A percentile compares a stretch with the other conserved stretches of the same genome.
Conservation (phyloP, 2,113 vertebrate genomes). For the Cairina moschata region DNA sequence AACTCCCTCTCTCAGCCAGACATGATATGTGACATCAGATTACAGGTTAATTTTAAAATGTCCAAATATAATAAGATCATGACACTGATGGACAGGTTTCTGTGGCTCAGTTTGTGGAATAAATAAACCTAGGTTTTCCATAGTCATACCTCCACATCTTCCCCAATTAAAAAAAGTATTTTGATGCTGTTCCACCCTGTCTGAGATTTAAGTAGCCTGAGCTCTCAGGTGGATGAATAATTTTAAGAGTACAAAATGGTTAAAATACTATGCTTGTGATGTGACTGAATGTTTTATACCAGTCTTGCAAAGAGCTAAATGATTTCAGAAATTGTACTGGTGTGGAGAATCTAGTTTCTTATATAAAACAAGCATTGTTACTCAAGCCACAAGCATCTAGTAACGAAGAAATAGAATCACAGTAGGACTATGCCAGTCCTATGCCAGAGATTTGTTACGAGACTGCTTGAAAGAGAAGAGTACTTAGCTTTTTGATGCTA, state of each 20-base stretch:
- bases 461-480: neutral
- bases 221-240: neutral
- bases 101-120: neutral
- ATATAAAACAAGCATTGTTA: neutral
- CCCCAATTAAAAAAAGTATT: accelerated
- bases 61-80: neutral
- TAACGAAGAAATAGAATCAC: neutral
- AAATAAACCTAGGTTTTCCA: neutral
- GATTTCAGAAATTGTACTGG: neutral
- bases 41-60: neutral
- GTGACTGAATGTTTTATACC: neutral
- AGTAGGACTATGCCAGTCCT: neutral
- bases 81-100: neutral
- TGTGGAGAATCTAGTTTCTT: neutral
- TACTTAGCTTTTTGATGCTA: neutral
- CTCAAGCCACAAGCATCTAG: neutral
- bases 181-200: neutral
- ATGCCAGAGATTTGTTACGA: neutral
- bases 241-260: neutral
- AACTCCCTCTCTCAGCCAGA: neutral
- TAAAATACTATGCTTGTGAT: neutral
- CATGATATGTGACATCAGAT: neutral
- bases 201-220: neutral
- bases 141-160: accelerated
- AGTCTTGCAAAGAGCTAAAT: neutral